Base-by-base conservation (phyloP, 2,113 vertebrate species). In the Falco punctatus region DNA sequence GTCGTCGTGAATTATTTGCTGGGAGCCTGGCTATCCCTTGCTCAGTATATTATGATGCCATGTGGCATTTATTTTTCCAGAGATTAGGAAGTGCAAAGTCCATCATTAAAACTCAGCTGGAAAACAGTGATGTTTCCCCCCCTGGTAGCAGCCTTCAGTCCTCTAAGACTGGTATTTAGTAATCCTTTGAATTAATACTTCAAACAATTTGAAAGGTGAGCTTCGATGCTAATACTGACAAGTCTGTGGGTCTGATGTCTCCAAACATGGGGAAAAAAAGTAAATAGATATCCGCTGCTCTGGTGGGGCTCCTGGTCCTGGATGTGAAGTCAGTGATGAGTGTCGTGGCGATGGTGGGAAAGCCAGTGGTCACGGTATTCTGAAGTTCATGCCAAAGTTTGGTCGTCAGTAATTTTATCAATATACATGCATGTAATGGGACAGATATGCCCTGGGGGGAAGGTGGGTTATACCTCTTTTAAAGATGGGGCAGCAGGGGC, bases 61-160 rank as follows among this genome's bases (percentile, higher is more conserved):
- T 81, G 84, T 95, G 84, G 85, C 84, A 85, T 82, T 86, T 96
- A 88, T 96, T 96, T 96, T 95, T 67, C 59, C 42, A 90, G 58
- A 93, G 84, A 86, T 95, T 83, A 90, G 71, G 67, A 95, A 83
- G 84, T 87, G 95, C 67, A 83, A 95, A 95, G 81, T 91, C 90
- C 40, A 23, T 81, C 81, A 70, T 95, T 92, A 95, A 85, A 94
- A n/a, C 84, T 95, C 51, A 62, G 51, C 78, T 94, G 78, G 67
- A 91, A 85, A 85, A 69, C 49, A 66, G 28, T 62, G 40, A 67
- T 90, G 5, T 21, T 48, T 83, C 54, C 13, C 2, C 46, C 26
- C 42, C 15, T 4, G 3, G 38, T 51, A 87, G 52, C 54, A 85
- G 28, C n/a, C 28, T 80, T 85, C 59, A 55, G 51, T 49, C 32